These are phyloP conservation scores for Lacanobia oleracea DNA, from an alignment of 2,888 invertebrate genomes.

Conservation along the genomic window DNA sequence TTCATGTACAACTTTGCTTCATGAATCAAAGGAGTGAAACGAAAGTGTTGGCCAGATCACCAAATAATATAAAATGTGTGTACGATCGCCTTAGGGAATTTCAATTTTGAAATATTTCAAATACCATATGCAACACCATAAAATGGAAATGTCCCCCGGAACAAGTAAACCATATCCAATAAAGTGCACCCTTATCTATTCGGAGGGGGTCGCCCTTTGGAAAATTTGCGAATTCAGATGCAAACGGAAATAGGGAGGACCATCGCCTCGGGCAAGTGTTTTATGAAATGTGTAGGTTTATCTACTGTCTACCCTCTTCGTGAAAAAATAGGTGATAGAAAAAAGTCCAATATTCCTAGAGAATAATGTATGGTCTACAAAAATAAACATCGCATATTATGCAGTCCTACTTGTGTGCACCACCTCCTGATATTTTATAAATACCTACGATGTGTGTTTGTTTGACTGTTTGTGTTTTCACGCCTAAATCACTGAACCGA, in stretches of 20 bases:
- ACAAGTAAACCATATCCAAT: conserved; percentile 36
- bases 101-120: conserved; percentile 19
- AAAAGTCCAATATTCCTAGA: background rate
- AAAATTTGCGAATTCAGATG: conserved; percentile 43
- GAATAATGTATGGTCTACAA: too few relatives aligned
- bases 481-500: too few relatives aligned
- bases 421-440: too few relatives aligned
- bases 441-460: too few relatives aligned
- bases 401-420: too few relatives aligned
- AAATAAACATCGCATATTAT: too few relatives aligned
- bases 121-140: conserved; percentile 18
- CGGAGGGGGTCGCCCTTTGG: conserved; percentile 43
- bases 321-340: background rate
- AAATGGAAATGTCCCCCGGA: conserved; percentile 37
- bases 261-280: conserved; percentile 25
- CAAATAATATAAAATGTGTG: background rate
- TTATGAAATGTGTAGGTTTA: conserved; percentile 18
- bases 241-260: conserved; percentile 28
- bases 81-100: conserved; percentile 2
- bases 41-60: too few relatives aligned
- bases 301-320: background rate
- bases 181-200: conserved; percentile 57
- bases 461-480: too few relatives aligned
- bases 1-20: too few relatives aligned
- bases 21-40: too few relatives aligned